Base-by-base conservation (phyloP, 1,140 invertebrate species). In the Camponotus floridanus region DNA sequence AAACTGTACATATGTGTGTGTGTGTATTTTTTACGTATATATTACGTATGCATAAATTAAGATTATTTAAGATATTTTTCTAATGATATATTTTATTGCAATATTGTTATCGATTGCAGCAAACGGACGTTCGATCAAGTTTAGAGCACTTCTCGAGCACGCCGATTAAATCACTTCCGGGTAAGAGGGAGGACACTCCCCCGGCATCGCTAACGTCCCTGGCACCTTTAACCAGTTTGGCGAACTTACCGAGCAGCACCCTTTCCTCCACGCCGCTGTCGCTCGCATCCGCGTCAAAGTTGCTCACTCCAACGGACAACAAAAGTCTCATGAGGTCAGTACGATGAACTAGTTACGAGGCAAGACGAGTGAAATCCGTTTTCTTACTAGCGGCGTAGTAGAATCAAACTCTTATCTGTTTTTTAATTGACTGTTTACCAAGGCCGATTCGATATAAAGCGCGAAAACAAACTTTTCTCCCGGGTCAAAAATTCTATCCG, bases 121-220 rank as follows among this genome's bases (percentile, higher is more conserved):
- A 95, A 92, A 95, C 95, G 86, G 95, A 95, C 87, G 94, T 95
- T 42, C 93, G 95, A 87, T 92, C 94, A 86, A 94, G 94, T 67
- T 84, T 95, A 91, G 95, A 95, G 48, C 95, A 95, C 86, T 95
- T 95, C 90, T 93, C 94, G 68, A 94, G 93, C 86, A 95, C 94
- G 36, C 94, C 94, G 91, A 92, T 95, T 39, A 95, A 95, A 84
- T 91, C 94, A 76, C 91, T 95, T 88, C 92, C 94, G 80, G 92
- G 90, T 13, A 95, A 95, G 70, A 93, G 95, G 80, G 95, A 95
- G 90, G 94, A 95, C 80, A 95, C 95, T 64, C 94, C 95, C 74
- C 94, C 94, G 51, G 92, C 94, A 91, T 92, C 93, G 79, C 87
- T 94, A 91, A 94, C 94, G 88, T 94, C 95, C 62, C 92, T 95